Evolutionary conservation across 2,113 vertebrate genomes (phyloP).

Genomic region (Vulpes lagopus): DNA sequence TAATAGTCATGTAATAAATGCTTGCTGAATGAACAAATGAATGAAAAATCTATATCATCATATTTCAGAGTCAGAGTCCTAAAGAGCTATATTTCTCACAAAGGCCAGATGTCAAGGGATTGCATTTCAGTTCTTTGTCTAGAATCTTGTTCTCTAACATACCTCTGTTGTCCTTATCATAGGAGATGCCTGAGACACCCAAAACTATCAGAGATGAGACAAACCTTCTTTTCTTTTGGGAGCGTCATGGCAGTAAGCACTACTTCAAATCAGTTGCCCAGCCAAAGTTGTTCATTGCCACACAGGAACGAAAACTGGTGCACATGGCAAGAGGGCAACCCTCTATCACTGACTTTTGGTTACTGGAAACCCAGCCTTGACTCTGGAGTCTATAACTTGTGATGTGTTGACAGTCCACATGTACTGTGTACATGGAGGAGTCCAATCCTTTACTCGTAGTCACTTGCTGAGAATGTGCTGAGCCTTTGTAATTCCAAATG

Average conservation of each 20-base stretch:
- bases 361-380: background rate
- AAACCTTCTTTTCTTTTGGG: constrained; percentile 74
- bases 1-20: constrained; percentile 16
- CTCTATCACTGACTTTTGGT: constrained; percentile 59
- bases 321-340: constrained; percentile 35
- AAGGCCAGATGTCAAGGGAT: background rate
- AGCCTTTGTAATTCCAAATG: constrained; percentile 74
- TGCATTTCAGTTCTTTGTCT: background rate
- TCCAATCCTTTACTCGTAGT: constrained; percentile 38
- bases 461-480: constrained; percentile 63
- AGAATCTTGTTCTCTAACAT: background rate
- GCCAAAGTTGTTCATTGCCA: constrained; percentile 65
- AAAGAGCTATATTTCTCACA: background rate
- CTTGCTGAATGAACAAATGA: constrained; percentile 12
- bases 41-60: background rate
- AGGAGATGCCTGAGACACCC: constrained; percentile 74
- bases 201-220: constrained; percentile 16
- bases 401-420: constrained; percentile 43
- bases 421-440: constrained; percentile 76
- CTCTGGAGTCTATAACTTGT: background rate
- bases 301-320: background rate
- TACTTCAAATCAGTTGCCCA: constrained; percentile 72
- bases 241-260: rapidly evolving
- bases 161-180: constrained; percentile 16
- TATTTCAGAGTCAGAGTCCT: background rate